Evolutionary conservation across 2,888 invertebrate genomes (phyloP), one percentile per base, ranked within the genome.

Genomic region (Galerucella nymphaeae): DNA sequence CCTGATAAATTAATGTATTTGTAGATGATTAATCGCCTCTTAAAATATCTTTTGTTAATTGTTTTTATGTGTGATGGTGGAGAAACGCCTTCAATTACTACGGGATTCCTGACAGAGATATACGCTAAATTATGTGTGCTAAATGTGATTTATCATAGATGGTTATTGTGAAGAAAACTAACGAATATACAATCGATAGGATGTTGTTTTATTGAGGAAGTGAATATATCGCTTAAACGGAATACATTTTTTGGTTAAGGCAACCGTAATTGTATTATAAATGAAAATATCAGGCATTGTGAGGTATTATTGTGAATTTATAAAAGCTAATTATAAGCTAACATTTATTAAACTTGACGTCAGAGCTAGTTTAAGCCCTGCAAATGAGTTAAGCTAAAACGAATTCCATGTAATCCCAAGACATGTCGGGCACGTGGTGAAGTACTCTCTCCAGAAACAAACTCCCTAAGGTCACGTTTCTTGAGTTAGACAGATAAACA

Each of bases 331-430:
- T 30, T 30, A 6, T 30, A 38, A 45, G 5, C 50, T 16, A n/a
- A 50, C 50, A n/a, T 16, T 50, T 50, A 50, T 50, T 50, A n/a
- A 50, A 50, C 5, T 16, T 50, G 8, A n/a, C 50, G 16, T 6
- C 50, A 8, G 50, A 6, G 50, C n/a, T 50, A 16, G 16, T 16
- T 61, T 61, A 11, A 61, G 16, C 61, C 67, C 59, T 23, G 30
- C 18, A 67, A 48, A 67, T 67, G 67, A 41, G 55, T 69, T 53
- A 53, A 63, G 57, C 63, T 69, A 69, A 69, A 69, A 69, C 42
- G 69, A 63, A 69, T 69, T 69, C 14, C 63, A 18, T 69, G 69
- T 69, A 69, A 69, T 61, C 62, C 69, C 62, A 13, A 18, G 38
- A 48, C 69, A 55, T 63, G 69, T 45, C 14, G 13, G n/a, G 63